Evolutionary conservation across 2,113 vertebrate species (phyloP).

Genomic region (Laterallus jamaicensis): DNA sequence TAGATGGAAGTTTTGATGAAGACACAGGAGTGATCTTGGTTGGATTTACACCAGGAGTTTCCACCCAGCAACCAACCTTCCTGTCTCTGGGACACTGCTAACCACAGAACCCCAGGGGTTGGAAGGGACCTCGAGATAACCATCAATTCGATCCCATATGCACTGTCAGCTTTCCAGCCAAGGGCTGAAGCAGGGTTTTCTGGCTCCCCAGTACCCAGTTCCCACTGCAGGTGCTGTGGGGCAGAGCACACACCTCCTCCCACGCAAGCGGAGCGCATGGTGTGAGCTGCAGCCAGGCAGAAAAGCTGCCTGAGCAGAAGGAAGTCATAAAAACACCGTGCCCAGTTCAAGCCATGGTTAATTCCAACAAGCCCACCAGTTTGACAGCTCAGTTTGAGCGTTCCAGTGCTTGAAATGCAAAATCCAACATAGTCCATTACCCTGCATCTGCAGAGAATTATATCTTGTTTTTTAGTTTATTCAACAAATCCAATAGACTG

Average conservation of each 20-base stretch:
- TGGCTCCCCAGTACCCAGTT: background rate
- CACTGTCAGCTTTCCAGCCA: background rate
- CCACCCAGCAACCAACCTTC: background rate
- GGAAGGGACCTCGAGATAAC: no score
- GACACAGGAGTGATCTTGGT: background rate
- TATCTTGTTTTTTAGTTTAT: slow-evolving; percentile 40
- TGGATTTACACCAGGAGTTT: background rate
- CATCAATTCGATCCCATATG: background rate
- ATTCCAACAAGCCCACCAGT: slow-evolving; percentile 30
- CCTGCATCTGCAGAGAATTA: background rate
- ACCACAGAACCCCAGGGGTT: no score
- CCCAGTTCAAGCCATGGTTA: background rate
- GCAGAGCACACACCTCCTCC: background rate
- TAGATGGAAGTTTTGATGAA: background rate
- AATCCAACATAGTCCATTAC: slow-evolving; percentile 52
- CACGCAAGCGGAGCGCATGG: background rate
- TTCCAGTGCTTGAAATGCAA: slow-evolving; percentile 49
- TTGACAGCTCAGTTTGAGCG: slow-evolving; percentile 30
- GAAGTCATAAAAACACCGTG: background rate
- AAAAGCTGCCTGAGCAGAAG: background rate
- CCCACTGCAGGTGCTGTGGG: background rate
- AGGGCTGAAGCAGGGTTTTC: background rate
- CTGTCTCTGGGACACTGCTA: background rate
- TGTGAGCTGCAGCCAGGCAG: background rate
- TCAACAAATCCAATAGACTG: slow-evolving; percentile 48